Conservation (phyloP, 2,113 vertebrate species). For the Otus sunia region DNA sequence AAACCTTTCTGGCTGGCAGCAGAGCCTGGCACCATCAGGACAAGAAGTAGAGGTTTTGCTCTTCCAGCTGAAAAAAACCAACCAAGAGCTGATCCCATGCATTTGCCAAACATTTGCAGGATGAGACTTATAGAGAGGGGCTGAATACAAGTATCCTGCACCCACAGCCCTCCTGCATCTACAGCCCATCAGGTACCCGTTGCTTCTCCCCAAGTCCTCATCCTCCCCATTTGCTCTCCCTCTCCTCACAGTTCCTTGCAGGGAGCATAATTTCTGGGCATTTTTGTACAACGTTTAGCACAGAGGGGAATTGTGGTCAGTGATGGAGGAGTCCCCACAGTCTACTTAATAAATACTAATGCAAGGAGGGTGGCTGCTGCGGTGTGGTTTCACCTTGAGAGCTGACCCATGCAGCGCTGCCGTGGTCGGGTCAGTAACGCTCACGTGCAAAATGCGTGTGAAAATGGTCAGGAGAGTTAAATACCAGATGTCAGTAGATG, state of each 20-base stretch:
- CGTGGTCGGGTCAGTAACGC: fast-evolving
- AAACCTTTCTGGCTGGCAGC: neutral
- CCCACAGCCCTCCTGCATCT: neutral
- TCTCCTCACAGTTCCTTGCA: neutral
- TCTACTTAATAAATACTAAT: neutral
- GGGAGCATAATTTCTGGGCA: neutral
- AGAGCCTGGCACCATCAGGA: neutral
- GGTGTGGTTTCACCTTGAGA: neutral
- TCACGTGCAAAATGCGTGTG: neutral
- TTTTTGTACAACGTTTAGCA: neutral
- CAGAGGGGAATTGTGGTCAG: neutral
- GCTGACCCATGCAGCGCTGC: neutral
- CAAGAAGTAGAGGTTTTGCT: neutral
- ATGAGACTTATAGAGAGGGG: neutral
- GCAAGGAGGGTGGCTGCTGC: neutral
- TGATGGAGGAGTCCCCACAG: fast-evolving
- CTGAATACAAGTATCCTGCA: neutral
- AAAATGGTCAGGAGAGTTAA: neutral
- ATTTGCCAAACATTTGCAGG: neutral
- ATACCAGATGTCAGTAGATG: neutral
- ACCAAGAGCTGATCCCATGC: neutral
- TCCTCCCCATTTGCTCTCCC: neutral
- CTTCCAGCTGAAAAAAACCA: neutral
- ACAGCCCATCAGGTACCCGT: neutral
- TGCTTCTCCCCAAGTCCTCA: fast-evolving